A percentile compares a stretch with the other conserved stretches of the same genome.
Conservation (phyloP, 2,888 invertebrate species). For the Abrostola tripartita region DNA sequence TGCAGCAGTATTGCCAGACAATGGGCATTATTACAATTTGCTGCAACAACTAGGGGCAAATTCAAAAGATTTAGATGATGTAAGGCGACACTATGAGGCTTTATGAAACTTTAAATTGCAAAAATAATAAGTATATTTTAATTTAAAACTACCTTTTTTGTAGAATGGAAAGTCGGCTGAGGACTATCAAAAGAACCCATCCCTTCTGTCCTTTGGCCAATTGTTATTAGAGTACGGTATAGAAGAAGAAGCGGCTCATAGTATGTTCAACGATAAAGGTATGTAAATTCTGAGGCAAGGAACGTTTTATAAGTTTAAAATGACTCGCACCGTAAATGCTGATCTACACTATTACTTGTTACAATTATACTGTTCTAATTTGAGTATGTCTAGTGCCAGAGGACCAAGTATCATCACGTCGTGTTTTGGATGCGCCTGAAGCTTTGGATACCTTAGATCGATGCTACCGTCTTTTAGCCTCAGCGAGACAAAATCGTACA, state of each 20-base stretch:
- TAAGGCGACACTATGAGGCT: conserved; percentile 86
- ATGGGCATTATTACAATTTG: conserved; percentile 95
- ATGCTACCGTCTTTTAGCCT: conserved; percentile 91
- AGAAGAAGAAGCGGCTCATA: conserved; percentile 89
- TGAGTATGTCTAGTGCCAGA: conserved; percentile 89
- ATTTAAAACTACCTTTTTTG: conserved; percentile 38
- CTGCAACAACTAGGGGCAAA: conserved; percentile 96
- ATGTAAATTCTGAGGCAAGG: conserved; percentile 58
- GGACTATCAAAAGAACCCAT: conserved; percentile 91
- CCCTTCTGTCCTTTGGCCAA: conserved; percentile 91
- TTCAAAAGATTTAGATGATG: conserved; percentile 94
- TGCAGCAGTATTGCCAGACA: conserved; percentile 94
- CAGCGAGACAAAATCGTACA: conserved; percentile 87
- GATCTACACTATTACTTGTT: conserved; percentile 24
- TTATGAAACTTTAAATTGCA: conserved; percentile 1
- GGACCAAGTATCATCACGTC: conserved; percentile 92
- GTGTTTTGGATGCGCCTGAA: conserved; percentile 91
- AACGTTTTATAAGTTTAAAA: conserved; percentile 10
- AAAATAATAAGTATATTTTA: too few species aligned
- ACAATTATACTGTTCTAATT: conserved; percentile 41
- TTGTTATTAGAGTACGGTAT: conserved; percentile 92
- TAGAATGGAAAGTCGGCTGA: conserved; percentile 94
- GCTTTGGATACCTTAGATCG: conserved; percentile 92
- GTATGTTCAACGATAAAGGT: conserved; percentile 94
- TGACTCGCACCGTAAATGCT: conserved; percentile 21